A percentile compares a stretch with the other conserved stretches of the same genome.
phyloP scores from a whole-genome alignment of 2,888 invertebrate genomes.

The Xanthorhoe designata region DNA sequence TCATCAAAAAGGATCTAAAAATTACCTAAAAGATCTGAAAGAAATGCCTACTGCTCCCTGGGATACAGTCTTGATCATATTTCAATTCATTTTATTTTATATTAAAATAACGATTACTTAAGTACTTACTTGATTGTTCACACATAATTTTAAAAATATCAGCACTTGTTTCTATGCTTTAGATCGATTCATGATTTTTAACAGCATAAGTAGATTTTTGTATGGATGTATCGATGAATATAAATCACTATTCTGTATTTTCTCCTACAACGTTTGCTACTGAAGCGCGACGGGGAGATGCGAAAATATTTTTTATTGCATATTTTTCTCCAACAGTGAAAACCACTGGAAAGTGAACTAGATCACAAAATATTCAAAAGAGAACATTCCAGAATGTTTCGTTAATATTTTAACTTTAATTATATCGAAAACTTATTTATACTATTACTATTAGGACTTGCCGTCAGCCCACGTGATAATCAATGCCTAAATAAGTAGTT shows the following conservation, averaged over 20 bases:
- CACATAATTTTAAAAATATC: too few relatives aligned
- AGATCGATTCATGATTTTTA: too few relatives aligned
- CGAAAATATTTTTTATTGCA: conserved; percentile 18
- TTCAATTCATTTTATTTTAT: too few relatives aligned
- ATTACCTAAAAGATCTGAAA: too few relatives aligned
- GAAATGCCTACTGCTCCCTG: too few relatives aligned
- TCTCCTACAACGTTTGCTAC: conserved; percentile 57
- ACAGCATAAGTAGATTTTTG: not conserved
- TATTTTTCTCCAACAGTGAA: conserved; percentile 13
- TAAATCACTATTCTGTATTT: conserved; percentile 54
- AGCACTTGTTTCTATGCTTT: too few relatives aligned
- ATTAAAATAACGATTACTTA: too few relatives aligned
- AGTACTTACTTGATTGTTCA: too few relatives aligned
- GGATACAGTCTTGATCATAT: too few relatives aligned
- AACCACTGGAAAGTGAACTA: conserved; percentile 18
- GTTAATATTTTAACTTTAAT: conserved; percentile 18
- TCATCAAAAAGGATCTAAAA: too few relatives aligned
- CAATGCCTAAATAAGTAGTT: conserved; percentile 38
- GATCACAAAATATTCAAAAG: conserved; percentile 3
- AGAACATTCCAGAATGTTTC: conserved; percentile 6
- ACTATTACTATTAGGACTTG: conserved; percentile 17
- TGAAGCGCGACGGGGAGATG: conserved; percentile 25
- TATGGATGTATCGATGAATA: conserved; percentile 10
- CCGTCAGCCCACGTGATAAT: conserved; percentile 38
- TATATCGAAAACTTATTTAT: conserved; percentile 32